Evolutionary conservation across 1,140 invertebrate species (phyloP), one percentile per base, ranked within the genome.

Genomic region (Leptoteleia sp.): DNA sequence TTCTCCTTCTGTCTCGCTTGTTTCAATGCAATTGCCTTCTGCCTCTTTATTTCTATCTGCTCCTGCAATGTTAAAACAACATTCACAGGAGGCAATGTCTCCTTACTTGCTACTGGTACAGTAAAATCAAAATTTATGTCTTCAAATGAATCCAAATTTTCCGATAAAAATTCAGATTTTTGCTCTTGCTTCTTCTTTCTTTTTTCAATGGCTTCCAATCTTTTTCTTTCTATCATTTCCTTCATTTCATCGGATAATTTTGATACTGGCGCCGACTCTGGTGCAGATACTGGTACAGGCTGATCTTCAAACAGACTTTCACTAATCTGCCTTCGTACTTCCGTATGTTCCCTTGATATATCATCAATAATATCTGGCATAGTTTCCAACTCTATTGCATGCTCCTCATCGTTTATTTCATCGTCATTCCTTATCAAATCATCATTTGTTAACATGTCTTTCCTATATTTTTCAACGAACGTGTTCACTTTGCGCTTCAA

Each of bases 401-500:
- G 22, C 13, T 43, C 6, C 4, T 1, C 6, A 6, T 33, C 48
- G n/a, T n/a, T n/a, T n/a, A n/a, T n/a, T n/a, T 25, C 6, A 6
- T 25, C 22, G 3, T 25, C 6, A 25, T 25, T 6, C 22, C 6
- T 3, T 25, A 6, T 6, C 3, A 25, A 25, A 17, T 82, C 79
- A 1, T 84, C 87, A 1, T 81, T 70, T 9, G 89, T 82, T 1
- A 93, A 83, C 88, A 93, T 91, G 9, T 92, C 92, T n/a, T 91
- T 71, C 38, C 93, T 89, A 71, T 94, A 93, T 71, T 91, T 92
- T 13, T 91, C 91, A 22, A 94, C 79, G 80, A 92, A 89, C 1
- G 90, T 89, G 38, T 92, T 90, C 8, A 96, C 90, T 29, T 92
- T 87, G 65, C 92, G 93, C 79, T 95, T 96, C 13, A 90, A 90